These are phyloP conservation scores for Eciton burchellii DNA, from an alignment of 1,140 invertebrate genomes.

Conservation along the genomic window DNA sequence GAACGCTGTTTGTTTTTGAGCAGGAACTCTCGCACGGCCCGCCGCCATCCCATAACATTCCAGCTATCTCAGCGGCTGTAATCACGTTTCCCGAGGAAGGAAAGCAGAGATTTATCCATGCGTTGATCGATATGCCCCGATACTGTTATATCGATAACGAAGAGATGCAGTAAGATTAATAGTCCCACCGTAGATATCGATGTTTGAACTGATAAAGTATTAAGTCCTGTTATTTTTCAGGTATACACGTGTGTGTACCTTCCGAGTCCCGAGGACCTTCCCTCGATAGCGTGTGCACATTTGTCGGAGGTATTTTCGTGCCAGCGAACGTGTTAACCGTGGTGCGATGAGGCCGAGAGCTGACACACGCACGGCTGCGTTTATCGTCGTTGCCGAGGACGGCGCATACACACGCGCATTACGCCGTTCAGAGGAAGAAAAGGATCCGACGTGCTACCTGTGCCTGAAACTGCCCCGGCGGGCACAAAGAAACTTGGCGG, in stretches of 20 bases:
- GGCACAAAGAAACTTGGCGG: conserved; percentile 74
- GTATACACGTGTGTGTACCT: background rate
- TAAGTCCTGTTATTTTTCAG: too few species aligned
- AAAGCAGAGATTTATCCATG: too few species aligned
- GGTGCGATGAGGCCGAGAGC: conserved; percentile 22
- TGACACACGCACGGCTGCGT: conserved; percentile 8
- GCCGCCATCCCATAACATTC: too few species aligned
- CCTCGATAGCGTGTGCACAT: background rate
- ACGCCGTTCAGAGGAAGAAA: conserved; percentile 50
- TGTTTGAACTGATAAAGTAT: too few species aligned
- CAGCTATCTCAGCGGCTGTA: too few species aligned
- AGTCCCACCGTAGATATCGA: too few species aligned
- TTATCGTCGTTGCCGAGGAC: conserved; percentile 1
- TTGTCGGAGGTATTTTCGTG: conserved; percentile 21
- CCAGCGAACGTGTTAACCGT: background rate
- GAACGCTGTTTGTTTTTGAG: too few species aligned
- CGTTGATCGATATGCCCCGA: too few species aligned
- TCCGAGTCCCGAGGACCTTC: background rate
- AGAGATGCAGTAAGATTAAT: too few species aligned
- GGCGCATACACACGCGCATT: conserved; percentile 50
- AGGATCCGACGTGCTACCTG: conserved; percentile 73
- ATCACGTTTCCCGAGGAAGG: too few species aligned
- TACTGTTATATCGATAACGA: too few species aligned
- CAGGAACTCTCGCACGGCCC: too few species aligned
- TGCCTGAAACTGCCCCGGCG: conserved; percentile 76